Evolutionary conservation across 2,888 invertebrate genomes (phyloP), one percentile per base, ranked within the genome.

Genomic region (Stratiomys singularior): DNA sequence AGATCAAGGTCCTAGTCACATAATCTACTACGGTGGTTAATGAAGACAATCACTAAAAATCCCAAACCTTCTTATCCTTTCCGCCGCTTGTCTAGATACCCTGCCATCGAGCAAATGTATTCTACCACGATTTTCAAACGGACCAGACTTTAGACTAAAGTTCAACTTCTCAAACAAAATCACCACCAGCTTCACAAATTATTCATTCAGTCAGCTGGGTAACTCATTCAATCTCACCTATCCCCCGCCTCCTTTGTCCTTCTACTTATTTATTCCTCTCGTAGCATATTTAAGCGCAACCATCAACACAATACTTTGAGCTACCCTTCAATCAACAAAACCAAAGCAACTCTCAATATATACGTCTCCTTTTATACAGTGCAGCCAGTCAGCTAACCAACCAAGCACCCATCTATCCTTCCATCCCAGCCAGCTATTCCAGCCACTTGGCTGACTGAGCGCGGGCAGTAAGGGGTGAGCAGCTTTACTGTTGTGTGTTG

Each of bases 1-100:
- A 60, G 58, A 60, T 60, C 58, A 60, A 60, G 58, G 58, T 60
- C 58, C 25, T 60, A 25, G 37, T 37, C 37, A 37, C 37, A 37
- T 18, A 52, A 52, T 52, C 52, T 52, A 18, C 11, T 25, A 60
- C 11, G 58, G 58, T 25, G 25, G 58, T 9, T 18, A 25, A 25
- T 18, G 23, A 11, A 60, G 58, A 60, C 58, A 60, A 60, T 23
- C 58, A 60, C 58, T 25, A 60, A 11, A 21, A 60, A 25, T 60
- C 58, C 52, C n/a, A n/a, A 18, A 52, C 15, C 52, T 13, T 18
- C n/a, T 9, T 18, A 18, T 52, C 52, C 52, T 52, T 52, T 4
- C 15, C 15, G 4, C 18, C 4, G 7, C 18, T 52, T 3, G 3
- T 52, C 7, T 13, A 18, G 3, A 52, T 9, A 15, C 4, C 52